phyloP scores from a whole-genome alignment of 2,797 vertebrate genomes.

The Danio kyathit region DNA sequence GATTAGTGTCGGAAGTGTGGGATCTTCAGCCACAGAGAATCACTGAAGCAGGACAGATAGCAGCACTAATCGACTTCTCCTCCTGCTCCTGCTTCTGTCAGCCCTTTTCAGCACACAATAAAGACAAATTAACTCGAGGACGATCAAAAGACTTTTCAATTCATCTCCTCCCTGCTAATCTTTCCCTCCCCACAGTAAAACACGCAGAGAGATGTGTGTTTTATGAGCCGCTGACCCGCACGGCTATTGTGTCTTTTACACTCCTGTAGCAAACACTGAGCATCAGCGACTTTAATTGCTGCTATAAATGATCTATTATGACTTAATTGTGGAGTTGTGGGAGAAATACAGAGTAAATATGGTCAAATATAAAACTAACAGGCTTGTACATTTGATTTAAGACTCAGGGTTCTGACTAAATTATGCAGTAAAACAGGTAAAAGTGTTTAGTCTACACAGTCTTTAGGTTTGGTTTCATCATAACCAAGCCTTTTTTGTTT shows the following conservation, averaged over 20 bases:
- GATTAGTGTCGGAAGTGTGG: constrained; percentile 78
- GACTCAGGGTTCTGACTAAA: no score
- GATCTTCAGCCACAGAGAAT: constrained; percentile 53
- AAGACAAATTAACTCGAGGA: constrained; percentile 75
- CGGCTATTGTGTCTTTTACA: neutral
- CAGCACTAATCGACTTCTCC: constrained; percentile 69
- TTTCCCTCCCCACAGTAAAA: constrained; percentile 63
- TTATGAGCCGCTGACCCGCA: constrained; percentile 29
- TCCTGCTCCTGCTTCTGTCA: constrained; percentile 54
- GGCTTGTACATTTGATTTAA: no score
- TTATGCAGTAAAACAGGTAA: no score
- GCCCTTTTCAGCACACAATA: constrained; percentile 75
- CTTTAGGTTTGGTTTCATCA: no score
- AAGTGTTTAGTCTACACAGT: no score
- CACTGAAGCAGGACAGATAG: constrained; percentile 58
- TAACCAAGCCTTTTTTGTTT: no score
- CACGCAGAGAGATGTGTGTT: constrained; percentile 51
- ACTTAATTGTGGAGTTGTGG: no score
- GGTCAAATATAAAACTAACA: no score
- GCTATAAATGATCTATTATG: neutral
- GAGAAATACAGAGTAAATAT: no score
- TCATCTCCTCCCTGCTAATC: constrained; percentile 67
- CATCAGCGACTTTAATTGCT: neutral
- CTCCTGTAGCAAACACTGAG: constrained; percentile 6
- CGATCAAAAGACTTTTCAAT: constrained; percentile 71